Evolutionary conservation across 1,140 invertebrate genomes (phyloP).

Genomic region (Zaprionus taronus): DNA sequence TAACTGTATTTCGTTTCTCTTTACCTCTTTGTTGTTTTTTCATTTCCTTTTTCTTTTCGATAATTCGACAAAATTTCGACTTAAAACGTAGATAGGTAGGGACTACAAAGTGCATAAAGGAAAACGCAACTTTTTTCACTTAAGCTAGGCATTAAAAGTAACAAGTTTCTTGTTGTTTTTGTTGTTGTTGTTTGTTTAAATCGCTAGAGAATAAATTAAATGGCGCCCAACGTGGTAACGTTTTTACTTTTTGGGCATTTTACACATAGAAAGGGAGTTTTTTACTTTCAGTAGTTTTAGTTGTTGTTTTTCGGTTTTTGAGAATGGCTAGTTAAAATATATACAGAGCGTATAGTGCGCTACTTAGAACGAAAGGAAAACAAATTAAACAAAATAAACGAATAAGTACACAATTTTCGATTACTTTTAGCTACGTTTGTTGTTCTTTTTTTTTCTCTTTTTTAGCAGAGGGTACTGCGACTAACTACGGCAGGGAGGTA

Average conservation of each 20-base stretch:
- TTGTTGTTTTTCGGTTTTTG: neutral
- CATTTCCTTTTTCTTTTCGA: neutral
- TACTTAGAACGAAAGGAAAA: constrained; percentile 55
- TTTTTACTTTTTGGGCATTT: neutral
- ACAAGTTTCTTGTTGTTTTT: constrained; percentile 14
- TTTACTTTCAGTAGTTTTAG: constrained; percentile 2
- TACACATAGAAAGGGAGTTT: neutral
- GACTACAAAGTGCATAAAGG: constrained; percentile 33
- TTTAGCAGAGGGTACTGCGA: constrained; percentile 50
- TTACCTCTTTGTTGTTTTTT: neutral
- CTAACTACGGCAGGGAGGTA: constrained; percentile 57
- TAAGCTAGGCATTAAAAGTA: constrained; percentile 48
- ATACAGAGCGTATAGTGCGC: constrained; percentile 50
- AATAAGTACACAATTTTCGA: constrained; percentile 78
- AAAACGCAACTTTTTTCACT: constrained; percentile 56
- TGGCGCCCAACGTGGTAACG: constrained; percentile 10
- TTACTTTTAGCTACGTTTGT: constrained; percentile 63
- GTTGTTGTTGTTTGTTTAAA: constrained; percentile 45
- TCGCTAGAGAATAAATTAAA: constrained; percentile 74
- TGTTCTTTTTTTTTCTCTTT: neutral
- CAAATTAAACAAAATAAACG: constrained; percentile 56
- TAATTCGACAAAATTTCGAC: constrained; percentile 21
- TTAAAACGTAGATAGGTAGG: constrained; percentile 23
- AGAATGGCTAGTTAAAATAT: constrained; percentile 22
- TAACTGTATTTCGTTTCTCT: constrained; percentile 36